These are phyloP conservation scores for Tympanoctomys barrerae DNA, from an alignment of 2,797 vertebrate genomes.

Conservation along the genomic window DNA sequence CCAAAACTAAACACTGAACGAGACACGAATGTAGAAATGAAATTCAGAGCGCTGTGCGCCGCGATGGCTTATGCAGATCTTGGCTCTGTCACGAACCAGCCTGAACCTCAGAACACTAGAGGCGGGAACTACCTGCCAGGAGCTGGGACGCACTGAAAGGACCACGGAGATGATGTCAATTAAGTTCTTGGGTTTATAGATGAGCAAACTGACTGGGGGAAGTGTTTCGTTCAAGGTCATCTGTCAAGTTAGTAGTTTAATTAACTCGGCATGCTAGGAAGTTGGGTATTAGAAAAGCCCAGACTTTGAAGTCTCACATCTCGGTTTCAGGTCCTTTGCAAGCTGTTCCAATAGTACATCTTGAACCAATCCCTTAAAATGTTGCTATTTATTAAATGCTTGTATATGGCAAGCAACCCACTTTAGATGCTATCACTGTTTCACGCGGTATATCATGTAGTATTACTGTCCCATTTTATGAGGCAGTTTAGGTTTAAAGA, in stretches of 20 bases:
- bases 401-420: constrained; percentile 24
- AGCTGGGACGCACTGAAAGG: background rate
- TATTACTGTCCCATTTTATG: constrained; percentile 1
- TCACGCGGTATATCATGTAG: background rate
- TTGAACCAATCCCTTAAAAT: constrained; percentile 9
- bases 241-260: constrained; percentile 61
- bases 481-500: constrained; percentile 39
- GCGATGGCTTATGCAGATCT: background rate
- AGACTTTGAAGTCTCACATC: background rate
- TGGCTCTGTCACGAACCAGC: background rate
- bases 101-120: background rate
- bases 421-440: background rate
- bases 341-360: constrained; percentile 7
- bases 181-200: constrained; percentile 37
- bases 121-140: background rate
- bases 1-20: background rate
- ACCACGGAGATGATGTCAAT: background rate
- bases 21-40: background rate
- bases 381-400: constrained; percentile 38
- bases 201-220: constrained; percentile 43
- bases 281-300: background rate
- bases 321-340: constrained; percentile 1
- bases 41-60: background rate
- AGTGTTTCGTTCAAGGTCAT: constrained; percentile 73
- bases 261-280: constrained; percentile 20